Conservation (phyloP, 2,797 vertebrate genomes). For the Pseudochirops cupreus region DNA sequence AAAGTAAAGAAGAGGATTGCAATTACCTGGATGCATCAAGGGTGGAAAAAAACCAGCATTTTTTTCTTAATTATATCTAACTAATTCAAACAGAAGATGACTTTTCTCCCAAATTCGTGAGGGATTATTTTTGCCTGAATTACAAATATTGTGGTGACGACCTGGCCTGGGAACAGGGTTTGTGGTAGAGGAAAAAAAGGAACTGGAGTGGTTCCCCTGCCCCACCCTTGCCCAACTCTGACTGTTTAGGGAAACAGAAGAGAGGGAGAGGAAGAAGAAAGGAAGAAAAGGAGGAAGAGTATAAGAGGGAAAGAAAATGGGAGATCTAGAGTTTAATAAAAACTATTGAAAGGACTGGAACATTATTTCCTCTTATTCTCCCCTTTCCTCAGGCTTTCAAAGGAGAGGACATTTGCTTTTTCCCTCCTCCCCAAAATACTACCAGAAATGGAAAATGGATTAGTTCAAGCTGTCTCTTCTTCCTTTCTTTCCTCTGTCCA, state of each 20-base stretch:
- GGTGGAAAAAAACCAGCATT: background rate
- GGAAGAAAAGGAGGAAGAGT: background rate
- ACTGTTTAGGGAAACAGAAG: background rate
- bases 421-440: background rate
- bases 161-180: constrained; percentile 2
- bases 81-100: background rate
- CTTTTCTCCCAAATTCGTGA: background rate
- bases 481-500: background rate
- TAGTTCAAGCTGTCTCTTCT: background rate
- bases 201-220: background rate
- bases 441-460: background rate
- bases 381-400: background rate
- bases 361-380: background rate
- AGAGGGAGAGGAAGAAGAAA: background rate
- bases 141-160: constrained; percentile 3
- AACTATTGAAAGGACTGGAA: background rate
- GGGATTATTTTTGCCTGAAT: background rate
- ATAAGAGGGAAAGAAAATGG: background rate
- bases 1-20: background rate
- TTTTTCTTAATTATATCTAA: background rate
- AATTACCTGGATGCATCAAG: background rate
- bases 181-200: background rate
- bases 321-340: background rate
- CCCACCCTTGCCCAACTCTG: background rate
- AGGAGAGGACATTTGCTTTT: background rate